Percentiles rank a stretch among this genome's conserved stretches.
These are phyloP conservation scores for Megamerina dolium DNA, from an alignment of 2,888 invertebrate species.

Conservation along the genomic window DNA sequence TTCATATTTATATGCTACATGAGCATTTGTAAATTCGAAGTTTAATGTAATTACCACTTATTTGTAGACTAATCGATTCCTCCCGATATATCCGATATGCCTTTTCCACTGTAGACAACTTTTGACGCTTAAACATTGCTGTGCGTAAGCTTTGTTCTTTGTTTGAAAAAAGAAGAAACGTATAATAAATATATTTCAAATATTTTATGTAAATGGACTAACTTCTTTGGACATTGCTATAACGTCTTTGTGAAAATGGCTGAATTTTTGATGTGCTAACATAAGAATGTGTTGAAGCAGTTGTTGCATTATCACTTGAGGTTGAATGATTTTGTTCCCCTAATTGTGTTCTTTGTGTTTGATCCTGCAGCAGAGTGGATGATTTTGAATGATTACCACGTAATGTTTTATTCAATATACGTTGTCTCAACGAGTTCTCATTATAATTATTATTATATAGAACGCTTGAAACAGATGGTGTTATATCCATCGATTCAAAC, in stretches of 20 bases:
- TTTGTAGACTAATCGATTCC: conserved; percentile 37
- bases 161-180: conserved; percentile 16
- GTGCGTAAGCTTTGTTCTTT: conserved; percentile 40
- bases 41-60: conserved; percentile 38
- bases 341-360: too few relatives aligned
- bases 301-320: neutral
- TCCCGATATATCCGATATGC: conserved; percentile 28
- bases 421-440: conserved; percentile 14
- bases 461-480: conserved; percentile 32
- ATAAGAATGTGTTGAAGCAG: neutral
- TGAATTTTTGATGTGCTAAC: too few relatives aligned
- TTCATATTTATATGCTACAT: too few relatives aligned
- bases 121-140: conserved; percentile 44
- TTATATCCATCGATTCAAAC: conserved; percentile 29
- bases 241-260: too few relatives aligned
- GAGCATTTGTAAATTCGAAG: too few relatives aligned
- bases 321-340: too few relatives aligned
- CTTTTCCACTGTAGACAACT: conserved; percentile 28
- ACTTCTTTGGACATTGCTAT: conserved; percentile 38
- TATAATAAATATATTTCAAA: conserved; percentile 10
- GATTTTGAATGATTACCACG: conserved; percentile 24
- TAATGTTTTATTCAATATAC: conserved; percentile 23
- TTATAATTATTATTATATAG: conserved; percentile 31
- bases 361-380: too few relatives aligned
- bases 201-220: conserved; percentile 18